A percentile compares a stretch with the other conserved stretches of the same genome.
phyloP scores from a whole-genome alignment of 1,140 invertebrate species.

The Drosophila orena region DNA sequence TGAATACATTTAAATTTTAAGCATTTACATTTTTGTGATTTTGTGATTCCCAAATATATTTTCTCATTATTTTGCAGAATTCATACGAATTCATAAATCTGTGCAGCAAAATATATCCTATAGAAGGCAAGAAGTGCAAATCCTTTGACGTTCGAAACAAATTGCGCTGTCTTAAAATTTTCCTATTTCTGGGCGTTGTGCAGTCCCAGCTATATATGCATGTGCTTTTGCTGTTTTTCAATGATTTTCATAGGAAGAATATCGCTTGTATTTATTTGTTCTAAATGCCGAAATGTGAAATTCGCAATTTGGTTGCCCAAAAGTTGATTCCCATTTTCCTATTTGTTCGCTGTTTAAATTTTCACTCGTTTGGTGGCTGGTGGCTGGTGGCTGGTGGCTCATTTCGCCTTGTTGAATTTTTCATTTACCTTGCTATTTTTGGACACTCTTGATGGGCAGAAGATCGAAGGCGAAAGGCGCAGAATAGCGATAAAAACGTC shows the following conservation, averaged over 20 bases:
- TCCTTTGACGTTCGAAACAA: slow-evolving; percentile 73
- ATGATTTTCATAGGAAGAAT: slow-evolving; percentile 34
- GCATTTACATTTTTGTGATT: no score
- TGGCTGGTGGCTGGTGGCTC: slow-evolving; percentile 41
- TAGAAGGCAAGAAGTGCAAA: slow-evolving; percentile 65
- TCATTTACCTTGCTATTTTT: slow-evolving; percentile 80
- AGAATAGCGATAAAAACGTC: slow-evolving; percentile 59
- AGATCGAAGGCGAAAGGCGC: slow-evolving; percentile 68
- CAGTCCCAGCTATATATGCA: no score
- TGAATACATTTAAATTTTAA: no score
- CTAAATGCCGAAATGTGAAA: slow-evolving; percentile 59
- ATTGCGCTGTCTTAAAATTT: slow-evolving; percentile 51
- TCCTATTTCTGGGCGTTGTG: slow-evolving; percentile 5
- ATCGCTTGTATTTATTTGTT: slow-evolving; percentile 75
- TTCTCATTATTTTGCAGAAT: slow-evolving; percentile 11
- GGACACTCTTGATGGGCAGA: slow-evolving; percentile 72
- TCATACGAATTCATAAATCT: slow-evolving; percentile 27
- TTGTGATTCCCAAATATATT: no score
- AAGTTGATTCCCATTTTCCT: slow-evolving; percentile 37
- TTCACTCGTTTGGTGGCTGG: slow-evolving; percentile 22
- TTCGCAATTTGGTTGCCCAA: slow-evolving; percentile 47
- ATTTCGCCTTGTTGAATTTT: slow-evolving; percentile 54
- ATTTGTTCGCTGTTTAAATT: slow-evolving; percentile 10
- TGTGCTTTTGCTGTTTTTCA: slow-evolving; percentile 15
- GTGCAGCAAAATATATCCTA: slow-evolving; percentile 19